Conservation (phyloP, 2,888 invertebrate species). For the Leucoma salicis region DNA sequence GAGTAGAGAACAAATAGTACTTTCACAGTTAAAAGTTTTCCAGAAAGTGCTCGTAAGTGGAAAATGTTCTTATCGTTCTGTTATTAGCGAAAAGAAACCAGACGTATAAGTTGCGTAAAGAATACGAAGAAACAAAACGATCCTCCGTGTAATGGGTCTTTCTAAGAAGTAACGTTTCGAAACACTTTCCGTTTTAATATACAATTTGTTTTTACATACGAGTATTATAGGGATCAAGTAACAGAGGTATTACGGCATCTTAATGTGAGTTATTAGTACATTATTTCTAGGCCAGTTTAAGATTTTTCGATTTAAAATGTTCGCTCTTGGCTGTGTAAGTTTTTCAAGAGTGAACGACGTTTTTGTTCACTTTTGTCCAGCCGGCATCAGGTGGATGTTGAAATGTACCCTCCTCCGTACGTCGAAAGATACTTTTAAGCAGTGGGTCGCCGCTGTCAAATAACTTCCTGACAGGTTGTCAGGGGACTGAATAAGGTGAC, state of each 20-base stretch:
- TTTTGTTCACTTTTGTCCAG: too few relatives aligned
- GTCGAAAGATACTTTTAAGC: too few relatives aligned
- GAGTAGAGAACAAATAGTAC: neutral
- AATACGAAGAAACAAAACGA: conserved; percentile 1
- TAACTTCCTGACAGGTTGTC: too few relatives aligned
- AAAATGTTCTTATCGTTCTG: conserved; percentile 16
- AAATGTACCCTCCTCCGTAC: too few relatives aligned
- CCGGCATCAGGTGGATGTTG: too few relatives aligned
- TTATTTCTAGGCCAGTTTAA: too few relatives aligned
- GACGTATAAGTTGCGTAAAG: conserved; percentile 1
- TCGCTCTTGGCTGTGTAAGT: too few relatives aligned
- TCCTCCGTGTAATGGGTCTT: conserved; percentile 5
- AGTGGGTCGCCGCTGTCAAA: too few relatives aligned
- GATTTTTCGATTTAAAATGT: too few relatives aligned
- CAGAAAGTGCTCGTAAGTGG: neutral
- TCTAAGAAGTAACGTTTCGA: conserved; percentile 8
- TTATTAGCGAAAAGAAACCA: conserved; percentile 8
- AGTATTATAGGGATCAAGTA: neutral
- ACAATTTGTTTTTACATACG: neutral
- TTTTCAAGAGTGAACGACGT: too few relatives aligned
- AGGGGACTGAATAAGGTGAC: too few relatives aligned
- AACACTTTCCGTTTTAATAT: conserved; percentile 6
- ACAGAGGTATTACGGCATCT: neutral
- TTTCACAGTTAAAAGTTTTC: neutral
- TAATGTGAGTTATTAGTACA: neutral